Evolutionary conservation across 2,888 invertebrate species (phyloP).

Genomic region (Mycogona germanica): DNA sequence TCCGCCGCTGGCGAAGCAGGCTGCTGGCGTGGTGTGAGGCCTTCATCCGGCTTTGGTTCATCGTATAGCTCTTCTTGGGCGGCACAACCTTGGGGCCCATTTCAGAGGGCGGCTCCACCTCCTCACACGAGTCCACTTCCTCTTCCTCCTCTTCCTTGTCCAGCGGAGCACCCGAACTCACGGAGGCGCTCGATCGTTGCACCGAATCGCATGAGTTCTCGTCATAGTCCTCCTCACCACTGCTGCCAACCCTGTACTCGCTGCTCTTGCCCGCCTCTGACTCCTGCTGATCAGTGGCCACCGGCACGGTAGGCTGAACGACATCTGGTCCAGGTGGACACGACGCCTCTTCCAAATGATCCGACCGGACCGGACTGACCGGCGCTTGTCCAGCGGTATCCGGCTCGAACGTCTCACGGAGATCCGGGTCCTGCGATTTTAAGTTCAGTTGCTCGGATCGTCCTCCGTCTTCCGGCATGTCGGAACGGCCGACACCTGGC

Average conservation of each 20-base stretch:
- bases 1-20: constrained; percentile 16
- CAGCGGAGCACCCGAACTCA: constrained; percentile 4
- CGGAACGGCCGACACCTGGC: too few relatives aligned
- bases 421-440: too few relatives aligned
- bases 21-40: too few relatives aligned
- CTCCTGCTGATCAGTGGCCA: constrained; percentile 21
- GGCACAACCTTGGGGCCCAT: constrained; percentile 3
- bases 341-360: too few relatives aligned
- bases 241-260: background rate
- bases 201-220: constrained; percentile 1
- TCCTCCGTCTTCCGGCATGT: too few relatives aligned
- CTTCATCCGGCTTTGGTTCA: too few relatives aligned
- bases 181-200: too few relatives aligned
- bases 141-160: constrained; percentile 5
- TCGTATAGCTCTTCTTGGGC: constrained; percentile 11
- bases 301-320: constrained; percentile 10
- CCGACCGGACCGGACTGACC: too few relatives aligned
- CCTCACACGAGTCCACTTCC: constrained; percentile 10
- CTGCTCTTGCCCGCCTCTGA: background rate
- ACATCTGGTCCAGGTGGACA: too few relatives aligned
- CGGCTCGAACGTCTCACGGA: too few relatives aligned
- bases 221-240: constrained; percentile 5
- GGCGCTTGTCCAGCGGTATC: too few relatives aligned
- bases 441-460: too few relatives aligned
- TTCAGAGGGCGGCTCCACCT: background rate